These are phyloP conservation scores for rat (Rattus norvegicus) DNA, from an alignment of 2,113 vertebrate genomes.

Conservation along the genomic window DNA sequence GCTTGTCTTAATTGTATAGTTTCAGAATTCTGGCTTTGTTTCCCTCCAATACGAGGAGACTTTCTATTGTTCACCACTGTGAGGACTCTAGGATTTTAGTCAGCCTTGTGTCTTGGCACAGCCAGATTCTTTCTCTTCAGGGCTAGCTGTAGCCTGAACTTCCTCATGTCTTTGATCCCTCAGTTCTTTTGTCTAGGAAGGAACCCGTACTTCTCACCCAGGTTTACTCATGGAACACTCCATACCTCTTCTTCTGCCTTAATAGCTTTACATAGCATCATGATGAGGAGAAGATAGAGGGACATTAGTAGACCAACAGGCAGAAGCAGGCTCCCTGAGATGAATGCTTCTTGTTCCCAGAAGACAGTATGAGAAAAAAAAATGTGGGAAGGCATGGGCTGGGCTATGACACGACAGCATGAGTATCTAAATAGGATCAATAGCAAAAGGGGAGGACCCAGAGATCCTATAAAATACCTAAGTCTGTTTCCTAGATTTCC, in stretches of 20 bases:
- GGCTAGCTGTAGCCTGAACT: not conserved
- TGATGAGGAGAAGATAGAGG: not conserved
- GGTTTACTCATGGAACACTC: not conserved
- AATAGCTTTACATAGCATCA: not conserved
- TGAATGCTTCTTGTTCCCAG: not conserved
- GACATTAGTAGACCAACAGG: not conserved
- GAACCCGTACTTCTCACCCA: not conserved
- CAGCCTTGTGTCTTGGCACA: not conserved
- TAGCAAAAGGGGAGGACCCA: not conserved
- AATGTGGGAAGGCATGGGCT: not conserved
- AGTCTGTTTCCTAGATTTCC: not conserved
- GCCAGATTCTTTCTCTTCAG: not conserved
- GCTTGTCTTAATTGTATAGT: not conserved
- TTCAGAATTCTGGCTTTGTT: slow-evolving; percentile 24
- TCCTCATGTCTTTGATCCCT: not conserved
- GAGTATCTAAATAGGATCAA: not conserved
- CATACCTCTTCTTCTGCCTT: not conserved
- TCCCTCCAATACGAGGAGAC: not conserved
- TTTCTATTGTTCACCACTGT: slow-evolving; percentile 3
- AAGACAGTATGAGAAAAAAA: not conserved
- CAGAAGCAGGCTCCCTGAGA: not conserved
- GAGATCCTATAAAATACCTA: not conserved
- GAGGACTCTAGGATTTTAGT: not conserved
- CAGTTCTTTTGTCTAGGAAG: not conserved
- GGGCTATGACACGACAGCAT: not conserved